A percentile compares a stretch with the other conserved stretches of the same genome.
Conservation (phyloP, 2,888 invertebrate genomes). For the Cenopis cana region DNA sequence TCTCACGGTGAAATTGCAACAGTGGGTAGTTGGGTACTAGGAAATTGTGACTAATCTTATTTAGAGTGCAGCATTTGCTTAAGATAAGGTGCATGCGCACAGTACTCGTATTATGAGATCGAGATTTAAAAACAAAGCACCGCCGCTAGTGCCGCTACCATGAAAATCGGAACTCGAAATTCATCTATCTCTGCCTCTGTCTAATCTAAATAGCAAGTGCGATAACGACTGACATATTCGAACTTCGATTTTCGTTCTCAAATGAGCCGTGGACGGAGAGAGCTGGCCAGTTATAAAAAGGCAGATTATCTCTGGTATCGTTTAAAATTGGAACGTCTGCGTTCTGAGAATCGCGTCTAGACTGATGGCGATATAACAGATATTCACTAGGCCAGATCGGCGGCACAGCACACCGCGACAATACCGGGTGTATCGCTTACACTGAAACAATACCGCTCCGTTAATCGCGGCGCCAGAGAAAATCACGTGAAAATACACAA, state of each 20-base stretch:
- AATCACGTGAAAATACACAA: conserved; percentile 70
- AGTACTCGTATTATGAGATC: neutral
- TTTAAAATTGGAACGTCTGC: conserved; percentile 74
- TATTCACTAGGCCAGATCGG: conserved; percentile 79
- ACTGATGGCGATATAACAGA: conserved; percentile 77
- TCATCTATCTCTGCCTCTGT: too few species aligned
- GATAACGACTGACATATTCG: neutral
- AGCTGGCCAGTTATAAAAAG: conserved; percentile 67
- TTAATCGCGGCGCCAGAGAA: conserved; percentile 80
- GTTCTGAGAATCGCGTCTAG: conserved; percentile 71
- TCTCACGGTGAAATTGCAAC: conserved; percentile 56
- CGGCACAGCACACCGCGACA: conserved; percentile 74
- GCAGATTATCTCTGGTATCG: conserved; percentile 71
- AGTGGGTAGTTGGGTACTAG: conserved; percentile 55
- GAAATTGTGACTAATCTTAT: conserved; percentile 70
- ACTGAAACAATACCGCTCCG: conserved; percentile 79
- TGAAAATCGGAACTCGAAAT: too few species aligned
- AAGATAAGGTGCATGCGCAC: conserved; percentile 19
- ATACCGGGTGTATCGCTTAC: conserved; percentile 79
- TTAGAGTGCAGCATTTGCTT: conserved; percentile 45
- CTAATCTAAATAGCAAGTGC: too few species aligned
- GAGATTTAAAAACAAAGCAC: conserved; percentile 26
- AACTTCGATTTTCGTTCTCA: conserved; percentile 37
- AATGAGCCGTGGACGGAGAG: conserved; percentile 53
- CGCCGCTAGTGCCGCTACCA: too few species aligned